Conservation (phyloP, 2,888 invertebrate genomes). For the Horisme vitalbata region DNA sequence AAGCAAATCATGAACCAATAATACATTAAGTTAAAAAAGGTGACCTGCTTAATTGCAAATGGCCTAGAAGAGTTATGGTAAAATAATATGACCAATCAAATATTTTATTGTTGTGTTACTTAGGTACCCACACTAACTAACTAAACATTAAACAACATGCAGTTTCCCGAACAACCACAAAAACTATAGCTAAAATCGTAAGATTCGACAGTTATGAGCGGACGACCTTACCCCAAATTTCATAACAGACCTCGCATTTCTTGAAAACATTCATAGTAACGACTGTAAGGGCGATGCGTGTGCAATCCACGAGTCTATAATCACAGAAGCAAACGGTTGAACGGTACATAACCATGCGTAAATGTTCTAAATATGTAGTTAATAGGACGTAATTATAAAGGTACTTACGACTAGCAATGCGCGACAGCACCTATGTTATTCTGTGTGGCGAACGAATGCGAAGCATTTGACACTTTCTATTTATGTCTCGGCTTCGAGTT, state of each 20-base stretch:
- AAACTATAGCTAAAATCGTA: slow-evolving; percentile 19
- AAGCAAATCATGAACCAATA: no score
- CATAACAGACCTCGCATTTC: slow-evolving; percentile 34
- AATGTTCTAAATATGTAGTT: slow-evolving; percentile 36
- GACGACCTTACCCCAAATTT: slow-evolving; percentile 40
- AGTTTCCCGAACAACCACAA: background rate
- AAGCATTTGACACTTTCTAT: slow-evolving; percentile 75
- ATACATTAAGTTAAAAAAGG: no score
- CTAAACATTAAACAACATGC: background rate
- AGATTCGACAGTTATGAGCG: slow-evolving; percentile 17
- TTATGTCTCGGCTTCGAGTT: slow-evolving; percentile 56
- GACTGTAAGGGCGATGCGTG: slow-evolving; percentile 26
- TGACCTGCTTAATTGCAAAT: no score
- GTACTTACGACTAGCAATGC: slow-evolving; percentile 39
- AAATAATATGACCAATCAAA: no score
- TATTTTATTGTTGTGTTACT: no score
- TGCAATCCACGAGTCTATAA: slow-evolving; percentile 10
- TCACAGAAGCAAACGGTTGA: slow-evolving; percentile 13
- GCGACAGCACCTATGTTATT: slow-evolving; percentile 51
- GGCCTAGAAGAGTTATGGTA: no score
- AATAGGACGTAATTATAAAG: slow-evolving; percentile 40
- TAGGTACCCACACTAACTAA: no score
- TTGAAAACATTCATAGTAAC: slow-evolving; percentile 33
- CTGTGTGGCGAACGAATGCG: slow-evolving; percentile 54
- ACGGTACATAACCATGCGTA: slow-evolving; percentile 35